phyloP scores from a whole-genome alignment of 2,113 vertebrate genomes.

The Dryoscopus gambensis region DNA sequence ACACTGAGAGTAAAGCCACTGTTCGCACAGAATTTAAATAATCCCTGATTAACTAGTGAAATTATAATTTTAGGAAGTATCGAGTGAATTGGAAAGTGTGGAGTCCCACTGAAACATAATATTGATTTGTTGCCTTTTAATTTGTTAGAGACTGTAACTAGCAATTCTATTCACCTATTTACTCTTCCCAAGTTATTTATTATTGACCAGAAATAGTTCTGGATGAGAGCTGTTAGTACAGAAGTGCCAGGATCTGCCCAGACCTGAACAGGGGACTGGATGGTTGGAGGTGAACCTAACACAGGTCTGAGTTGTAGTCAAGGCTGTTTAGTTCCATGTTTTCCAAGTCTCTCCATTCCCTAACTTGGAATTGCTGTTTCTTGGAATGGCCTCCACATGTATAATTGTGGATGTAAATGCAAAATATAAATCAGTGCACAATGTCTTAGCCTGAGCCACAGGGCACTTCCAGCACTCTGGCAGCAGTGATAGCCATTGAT shows the following conservation, averaged over 20 bases:
- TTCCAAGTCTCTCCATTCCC: background rate
- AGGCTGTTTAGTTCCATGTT: background rate
- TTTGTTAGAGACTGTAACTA: conserved; percentile 18
- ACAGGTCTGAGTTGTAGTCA: background rate
- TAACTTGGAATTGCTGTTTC: background rate
- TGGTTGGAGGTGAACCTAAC: background rate
- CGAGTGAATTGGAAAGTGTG: background rate
- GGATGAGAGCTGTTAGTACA: background rate
- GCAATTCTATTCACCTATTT: background rate
- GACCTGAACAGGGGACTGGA: background rate
- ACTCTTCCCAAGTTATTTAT: conserved; percentile 9
- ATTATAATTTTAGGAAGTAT: conserved; percentile 43
- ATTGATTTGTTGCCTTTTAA: conserved; percentile 22
- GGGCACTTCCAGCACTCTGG: background rate
- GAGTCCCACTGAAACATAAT: conserved; percentile 1
- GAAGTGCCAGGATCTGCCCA: background rate
- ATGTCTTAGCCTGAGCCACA: background rate
- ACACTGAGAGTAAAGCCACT: background rate
- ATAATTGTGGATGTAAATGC: background rate
- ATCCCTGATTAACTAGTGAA: conserved; percentile 44
- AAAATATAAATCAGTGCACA: background rate
- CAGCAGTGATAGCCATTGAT: background rate
- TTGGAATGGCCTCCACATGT: background rate
- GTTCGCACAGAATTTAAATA: conserved; percentile 33
- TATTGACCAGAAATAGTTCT: conserved; percentile 17